Evolutionary conservation across 2,797 vertebrate species (phyloP).

Genomic region (Premnoplex brunnescens): DNA sequence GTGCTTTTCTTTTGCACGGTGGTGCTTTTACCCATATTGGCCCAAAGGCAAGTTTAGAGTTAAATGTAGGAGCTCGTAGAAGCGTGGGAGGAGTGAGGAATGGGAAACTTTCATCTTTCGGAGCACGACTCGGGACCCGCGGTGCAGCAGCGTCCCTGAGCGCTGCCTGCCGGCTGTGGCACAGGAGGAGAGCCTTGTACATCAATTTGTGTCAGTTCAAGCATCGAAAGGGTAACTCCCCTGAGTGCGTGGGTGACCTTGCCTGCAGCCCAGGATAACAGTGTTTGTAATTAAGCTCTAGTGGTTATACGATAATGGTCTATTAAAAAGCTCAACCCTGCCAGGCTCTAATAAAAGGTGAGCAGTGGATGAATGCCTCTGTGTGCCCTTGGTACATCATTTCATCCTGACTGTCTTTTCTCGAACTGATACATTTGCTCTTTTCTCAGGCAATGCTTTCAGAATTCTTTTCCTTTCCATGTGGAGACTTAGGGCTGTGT

Average conservation of each 20-base stretch:
- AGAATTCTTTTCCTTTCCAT: neutral
- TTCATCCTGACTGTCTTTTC: neutral
- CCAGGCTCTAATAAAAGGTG: neutral
- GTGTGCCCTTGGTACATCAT: neutral
- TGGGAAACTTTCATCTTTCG: neutral
- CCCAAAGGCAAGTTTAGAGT: neutral
- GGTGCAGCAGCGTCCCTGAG: neutral
- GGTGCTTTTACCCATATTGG: neutral
- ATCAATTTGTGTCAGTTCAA: neutral
- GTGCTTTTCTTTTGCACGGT: fast-evolving
- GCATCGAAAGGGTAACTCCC: neutral
- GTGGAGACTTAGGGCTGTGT: fast-evolving
- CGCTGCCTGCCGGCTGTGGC: neutral
- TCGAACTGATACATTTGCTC: neutral
- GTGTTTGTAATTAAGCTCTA: neutral
- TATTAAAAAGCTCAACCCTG: neutral
- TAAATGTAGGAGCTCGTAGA: neutral
- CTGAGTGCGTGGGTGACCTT: neutral
- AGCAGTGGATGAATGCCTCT: neutral
- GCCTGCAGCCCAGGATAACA: neutral
- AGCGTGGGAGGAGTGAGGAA: neutral
- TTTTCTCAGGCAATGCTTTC: neutral
- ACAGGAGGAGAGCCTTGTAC: too few relatives aligned
- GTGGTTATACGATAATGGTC: neutral
- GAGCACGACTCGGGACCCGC: neutral